Evolutionary conservation across 2,113 vertebrate genomes (phyloP), one percentile per base, ranked within the genome.

Genomic region (Malurus cyaneus): DNA sequence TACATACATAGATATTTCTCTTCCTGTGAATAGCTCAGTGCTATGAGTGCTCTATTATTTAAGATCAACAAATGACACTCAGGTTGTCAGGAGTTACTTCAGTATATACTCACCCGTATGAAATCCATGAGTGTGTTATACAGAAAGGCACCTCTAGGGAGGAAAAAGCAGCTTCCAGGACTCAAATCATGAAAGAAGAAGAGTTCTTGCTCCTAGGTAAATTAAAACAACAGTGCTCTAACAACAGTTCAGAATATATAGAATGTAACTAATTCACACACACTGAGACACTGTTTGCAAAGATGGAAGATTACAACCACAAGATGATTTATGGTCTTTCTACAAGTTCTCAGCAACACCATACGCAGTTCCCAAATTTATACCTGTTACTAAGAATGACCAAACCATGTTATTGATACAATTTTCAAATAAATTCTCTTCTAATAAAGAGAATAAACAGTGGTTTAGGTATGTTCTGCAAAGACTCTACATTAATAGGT

Each of bases 181-280:
- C 99, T 99, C 95, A 99, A 95, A 65, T 99, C 99, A 19, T 99
- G 99, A 92, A 99, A 99, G 95, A 99, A 99, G 96, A 99, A 99
- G 79, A 99, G 98, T n/a, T 99, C 99, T 93, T 99, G 99, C 34
- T 99, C 99, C 99, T 99, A 94, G 29, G 90, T 60, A 52, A 77
- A 79, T 72, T 41, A 46, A 66, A 94, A 88, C 1, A 41, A 90
- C 23, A 86, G 66, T 41, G 36, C 29, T 61, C 25, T 73, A 80
- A 39, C 12, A 50, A 3, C 31, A 72, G 21, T 46, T 77, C 29
- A 88, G 36, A 31, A 34, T 8, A 25, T 70, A 77, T 4, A 82
- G 7, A 74, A 57, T 11, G 5, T 6, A 21, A 50, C 21, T 47
- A 32, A 5, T 71, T 80, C 31, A 56, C 14, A 59, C 20, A 14